Evolutionary conservation across 2,888 invertebrate genomes (phyloP).

Genomic region (Diachrysia chrysitis): DNA sequence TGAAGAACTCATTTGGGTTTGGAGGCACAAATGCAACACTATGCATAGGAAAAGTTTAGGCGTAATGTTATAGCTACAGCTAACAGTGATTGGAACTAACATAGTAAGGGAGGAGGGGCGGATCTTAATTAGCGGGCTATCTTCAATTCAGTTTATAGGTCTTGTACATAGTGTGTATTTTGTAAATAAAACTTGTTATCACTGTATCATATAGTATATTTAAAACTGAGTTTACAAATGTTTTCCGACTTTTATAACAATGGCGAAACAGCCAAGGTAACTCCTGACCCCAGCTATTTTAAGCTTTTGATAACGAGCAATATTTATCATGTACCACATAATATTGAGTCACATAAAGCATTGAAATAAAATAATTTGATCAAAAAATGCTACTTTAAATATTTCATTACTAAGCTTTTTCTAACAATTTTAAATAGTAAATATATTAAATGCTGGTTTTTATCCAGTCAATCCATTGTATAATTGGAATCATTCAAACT

Average conservation of each 20-base stretch:
- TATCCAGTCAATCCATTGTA: constrained; percentile 77
- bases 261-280: constrained; percentile 80
- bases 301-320: constrained; percentile 79
- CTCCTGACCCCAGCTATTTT: constrained; percentile 73
- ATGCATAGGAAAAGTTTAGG: constrained; percentile 88
- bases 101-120: neutral
- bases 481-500: constrained; percentile 79
- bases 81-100: neutral
- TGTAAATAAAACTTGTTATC: constrained; percentile 67
- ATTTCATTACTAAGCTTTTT: constrained; percentile 85
- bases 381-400: constrained; percentile 86
- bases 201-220: constrained; percentile 87
- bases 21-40: constrained; percentile 99
- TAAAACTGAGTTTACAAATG: constrained; percentile 88
- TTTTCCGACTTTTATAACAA: constrained; percentile 82
- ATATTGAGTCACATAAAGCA: constrained; percentile 85
- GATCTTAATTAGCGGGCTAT: neutral
- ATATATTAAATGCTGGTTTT: constrained; percentile 87
- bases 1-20: constrained; percentile 99
- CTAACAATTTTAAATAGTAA: constrained; percentile 85
- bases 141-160: neutral
- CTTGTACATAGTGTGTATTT: constrained; percentile 5
- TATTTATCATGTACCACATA: constrained; percentile 82
- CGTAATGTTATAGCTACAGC: neutral
- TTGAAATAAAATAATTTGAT: constrained; percentile 85